A percentile compares a stretch with the other conserved stretches of the same genome.
Evolutionary conservation across 1,140 invertebrate species (phyloP).

Genomic region (Coenobita brevimanus): DNA sequence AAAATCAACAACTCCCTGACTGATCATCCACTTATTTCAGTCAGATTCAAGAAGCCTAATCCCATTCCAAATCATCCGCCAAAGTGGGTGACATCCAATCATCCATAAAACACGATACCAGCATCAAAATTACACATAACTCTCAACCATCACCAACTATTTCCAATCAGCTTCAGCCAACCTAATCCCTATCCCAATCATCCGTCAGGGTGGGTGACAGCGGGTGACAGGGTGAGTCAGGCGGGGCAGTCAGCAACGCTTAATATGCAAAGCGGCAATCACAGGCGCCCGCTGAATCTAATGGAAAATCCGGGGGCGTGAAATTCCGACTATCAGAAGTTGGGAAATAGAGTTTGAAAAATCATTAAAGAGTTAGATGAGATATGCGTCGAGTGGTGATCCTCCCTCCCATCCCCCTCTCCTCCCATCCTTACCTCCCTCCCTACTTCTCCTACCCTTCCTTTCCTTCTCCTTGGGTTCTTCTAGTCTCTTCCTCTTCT

Average conservation of each 20-base stretch:
- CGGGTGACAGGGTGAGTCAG: background rate
- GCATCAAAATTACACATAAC: no score
- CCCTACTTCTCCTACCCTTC: background rate
- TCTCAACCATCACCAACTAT: no score
- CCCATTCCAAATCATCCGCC: no score
- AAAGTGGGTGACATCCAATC: no score
- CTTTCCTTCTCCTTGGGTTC: background rate
- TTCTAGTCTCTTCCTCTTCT: background rate
- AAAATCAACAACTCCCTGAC: no score
- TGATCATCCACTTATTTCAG: no score
- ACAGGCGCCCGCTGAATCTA: constrained; percentile 39
- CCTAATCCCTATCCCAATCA: no score
- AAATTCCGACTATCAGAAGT: constrained; percentile 57
- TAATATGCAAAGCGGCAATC: constrained; percentile 66
- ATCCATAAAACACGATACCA: no score
- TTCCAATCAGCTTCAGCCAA: no score
- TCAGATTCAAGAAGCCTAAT: no score
- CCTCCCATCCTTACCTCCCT: background rate
- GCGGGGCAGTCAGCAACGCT: constrained; percentile 29
- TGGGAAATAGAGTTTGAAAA: constrained; percentile 64
- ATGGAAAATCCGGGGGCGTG: constrained; percentile 57
- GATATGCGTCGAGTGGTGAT: constrained; percentile 54
- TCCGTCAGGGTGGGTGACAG: background rate
- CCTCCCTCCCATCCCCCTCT: background rate
- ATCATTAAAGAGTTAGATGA: constrained; percentile 62